Evolutionary conservation across 1,140 invertebrate species (phyloP).

Genomic region (Drosophila pachea): DNA sequence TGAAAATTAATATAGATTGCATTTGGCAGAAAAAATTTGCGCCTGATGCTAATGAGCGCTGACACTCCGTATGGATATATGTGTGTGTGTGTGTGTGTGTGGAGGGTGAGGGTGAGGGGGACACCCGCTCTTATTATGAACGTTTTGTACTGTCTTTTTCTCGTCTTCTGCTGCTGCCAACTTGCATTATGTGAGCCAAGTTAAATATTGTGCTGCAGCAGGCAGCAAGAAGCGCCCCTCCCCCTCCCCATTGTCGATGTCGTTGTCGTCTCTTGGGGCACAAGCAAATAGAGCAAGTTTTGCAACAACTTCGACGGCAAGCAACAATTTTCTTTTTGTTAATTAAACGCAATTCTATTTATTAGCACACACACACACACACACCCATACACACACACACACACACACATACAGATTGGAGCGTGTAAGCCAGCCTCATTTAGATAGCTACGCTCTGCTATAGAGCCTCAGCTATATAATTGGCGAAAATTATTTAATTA

Average conservation of each 20-base stretch:
- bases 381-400: too few relatives aligned
- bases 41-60: constrained; percentile 1
- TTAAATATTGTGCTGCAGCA: constrained; percentile 45
- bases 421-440: constrained; percentile 42
- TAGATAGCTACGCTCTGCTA: constrained; percentile 46
- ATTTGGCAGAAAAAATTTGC: background rate
- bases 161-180: constrained; percentile 23
- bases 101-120: too few relatives aligned
- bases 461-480: constrained; percentile 50
- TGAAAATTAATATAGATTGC: constrained; percentile 41
- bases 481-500: constrained; percentile 75
- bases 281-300: constrained; percentile 55
- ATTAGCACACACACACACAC: constrained; percentile 45
- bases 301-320: constrained; percentile 51
- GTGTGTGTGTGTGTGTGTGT: too few relatives aligned
- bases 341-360: constrained; percentile 74
- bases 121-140: constrained; percentile 10
- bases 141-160: constrained; percentile 12
- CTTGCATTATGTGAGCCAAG: constrained; percentile 50
- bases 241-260: constrained; percentile 13
- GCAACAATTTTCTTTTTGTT: constrained; percentile 65
- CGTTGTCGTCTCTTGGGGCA: constrained; percentile 11
- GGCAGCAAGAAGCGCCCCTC: background rate
- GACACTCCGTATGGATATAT: constrained; percentile 2
- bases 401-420: constrained; percentile 29